Percentiles rank a stretch among this genome's conserved stretches.
phyloP scores from a whole-genome alignment of 2,888 invertebrate genomes.

The Euspilapteryx auroguttella region DNA sequence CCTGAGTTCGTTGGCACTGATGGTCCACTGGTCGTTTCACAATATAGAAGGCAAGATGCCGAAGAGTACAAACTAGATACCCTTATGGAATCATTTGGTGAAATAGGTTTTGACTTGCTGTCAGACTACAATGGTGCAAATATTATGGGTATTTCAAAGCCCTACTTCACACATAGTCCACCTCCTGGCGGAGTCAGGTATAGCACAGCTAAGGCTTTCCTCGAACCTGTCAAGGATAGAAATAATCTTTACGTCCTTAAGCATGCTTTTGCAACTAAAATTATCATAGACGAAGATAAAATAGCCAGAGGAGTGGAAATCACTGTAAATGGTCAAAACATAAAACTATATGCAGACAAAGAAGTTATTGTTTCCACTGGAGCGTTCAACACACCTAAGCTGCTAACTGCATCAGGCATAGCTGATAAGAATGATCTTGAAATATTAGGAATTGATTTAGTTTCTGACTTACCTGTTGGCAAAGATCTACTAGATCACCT shows the following conservation, averaged over 20 bases:
- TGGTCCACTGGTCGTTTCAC: conserved; percentile 28
- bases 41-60: conserved; percentile 10
- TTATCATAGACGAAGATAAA: conserved; percentile 10
- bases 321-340: neutral
- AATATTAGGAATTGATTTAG: neutral
- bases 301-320: conserved; percentile 6
- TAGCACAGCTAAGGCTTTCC: conserved; percentile 14
- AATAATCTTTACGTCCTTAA: no score
- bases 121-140: conserved; percentile 48
- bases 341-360: conserved; percentile 1
- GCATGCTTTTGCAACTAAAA: no score
- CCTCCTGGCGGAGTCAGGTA: conserved; percentile 3
- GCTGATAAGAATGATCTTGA: conserved; percentile 1
- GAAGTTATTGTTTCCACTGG: conserved; percentile 2
- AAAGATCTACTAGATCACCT: conserved; percentile 1
- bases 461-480: conserved; percentile 3
- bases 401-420: conserved; percentile 1
- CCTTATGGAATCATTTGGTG: conserved; percentile 38
- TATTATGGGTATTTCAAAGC: conserved; percentile 47
- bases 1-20: conserved; percentile 25
- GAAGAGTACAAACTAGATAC: conserved; percentile 22
- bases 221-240: conserved; percentile 12
- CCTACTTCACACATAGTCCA: neutral
- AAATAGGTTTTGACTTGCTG: conserved; percentile 36
- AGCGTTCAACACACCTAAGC: neutral